Percentiles rank a stretch among this genome's conserved stretches.
These are phyloP conservation scores for Sesamia inferens DNA, from an alignment of 2,888 invertebrate species.

Conservation along the genomic window DNA sequence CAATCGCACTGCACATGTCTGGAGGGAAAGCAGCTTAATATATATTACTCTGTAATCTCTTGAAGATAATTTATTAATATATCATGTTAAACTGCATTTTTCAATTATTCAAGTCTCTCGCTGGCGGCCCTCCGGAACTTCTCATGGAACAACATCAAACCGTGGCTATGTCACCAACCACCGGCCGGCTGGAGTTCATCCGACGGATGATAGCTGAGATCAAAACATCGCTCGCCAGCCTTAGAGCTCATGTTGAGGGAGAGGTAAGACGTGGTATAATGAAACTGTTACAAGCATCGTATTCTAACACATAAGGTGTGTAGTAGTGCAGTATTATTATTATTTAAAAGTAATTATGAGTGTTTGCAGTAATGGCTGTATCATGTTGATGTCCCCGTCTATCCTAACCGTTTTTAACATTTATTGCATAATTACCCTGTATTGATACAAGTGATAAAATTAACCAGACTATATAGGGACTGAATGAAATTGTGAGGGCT, in stretches of 20 bases:
- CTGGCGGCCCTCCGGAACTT: conserved; percentile 64
- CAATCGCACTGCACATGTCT: too few relatives aligned
- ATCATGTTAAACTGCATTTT: conserved; percentile 22
- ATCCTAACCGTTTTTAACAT: conserved; percentile 31
- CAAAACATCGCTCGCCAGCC: conserved; percentile 64
- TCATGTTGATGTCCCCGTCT: conserved; percentile 31
- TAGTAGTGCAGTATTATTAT: conserved; percentile 36
- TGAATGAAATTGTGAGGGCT: conserved; percentile 10
- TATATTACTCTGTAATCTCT: too few relatives aligned
- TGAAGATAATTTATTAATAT: neutral
- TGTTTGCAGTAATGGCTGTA: conserved; percentile 52
- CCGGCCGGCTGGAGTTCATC: conserved; percentile 77
- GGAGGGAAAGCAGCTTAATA: too few relatives aligned
- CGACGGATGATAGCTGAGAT: conserved; percentile 77
- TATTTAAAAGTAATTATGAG: conserved; percentile 31
- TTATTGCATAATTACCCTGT: conserved; percentile 12
- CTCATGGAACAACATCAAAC: conserved; percentile 67
- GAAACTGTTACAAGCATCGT: conserved; percentile 15
- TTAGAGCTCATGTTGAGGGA: conserved; percentile 65
- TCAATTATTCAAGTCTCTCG: conserved; percentile 58
- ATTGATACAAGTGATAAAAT: conserved; percentile 27
- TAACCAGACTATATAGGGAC: neutral
- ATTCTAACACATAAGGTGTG: conserved; percentile 9
- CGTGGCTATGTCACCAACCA: conserved; percentile 74
- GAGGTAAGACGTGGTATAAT: conserved; percentile 59